Percentiles rank a stretch among this genome's conserved stretches.
These are phyloP conservation scores for Heloderma charlesbogerti DNA, from an alignment of 2,113 vertebrate genomes.

Conservation along the genomic window DNA sequence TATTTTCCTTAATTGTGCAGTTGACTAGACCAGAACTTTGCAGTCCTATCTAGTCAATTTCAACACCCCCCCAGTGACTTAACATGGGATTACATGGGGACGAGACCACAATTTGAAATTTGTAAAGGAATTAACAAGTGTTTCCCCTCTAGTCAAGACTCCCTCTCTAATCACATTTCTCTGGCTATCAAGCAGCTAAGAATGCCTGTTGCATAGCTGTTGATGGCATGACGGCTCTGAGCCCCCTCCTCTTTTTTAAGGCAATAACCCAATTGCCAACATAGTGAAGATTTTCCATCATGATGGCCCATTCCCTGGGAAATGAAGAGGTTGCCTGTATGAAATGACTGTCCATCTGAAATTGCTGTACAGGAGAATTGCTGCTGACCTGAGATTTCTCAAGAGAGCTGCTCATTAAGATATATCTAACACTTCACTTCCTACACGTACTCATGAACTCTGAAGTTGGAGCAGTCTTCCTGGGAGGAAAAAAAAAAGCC, in stretches of 20 bases:
- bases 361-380: neutral
- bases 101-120: neutral
- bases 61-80: neutral
- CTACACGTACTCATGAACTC: neutral
- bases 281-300: neutral
- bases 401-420: neutral
- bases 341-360: neutral
- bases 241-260: neutral
- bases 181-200: neutral
- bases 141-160: neutral
- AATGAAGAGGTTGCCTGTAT: neutral
- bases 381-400: neutral
- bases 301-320: neutral
- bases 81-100: too few species aligned
- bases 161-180: neutral
- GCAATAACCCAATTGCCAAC: neutral
- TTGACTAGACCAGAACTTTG: neutral
- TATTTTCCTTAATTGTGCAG: neutral
- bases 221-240: neutral
- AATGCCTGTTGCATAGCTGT: neutral
- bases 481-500: neutral
- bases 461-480: neutral
- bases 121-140: neutral
- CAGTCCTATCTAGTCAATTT: neutral
- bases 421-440: neutral